A percentile compares a stretch with the other conserved stretches of the same genome.
phyloP scores from a whole-genome alignment of 2,797 vertebrate genomes.

The Labroides dimidiatus region DNA sequence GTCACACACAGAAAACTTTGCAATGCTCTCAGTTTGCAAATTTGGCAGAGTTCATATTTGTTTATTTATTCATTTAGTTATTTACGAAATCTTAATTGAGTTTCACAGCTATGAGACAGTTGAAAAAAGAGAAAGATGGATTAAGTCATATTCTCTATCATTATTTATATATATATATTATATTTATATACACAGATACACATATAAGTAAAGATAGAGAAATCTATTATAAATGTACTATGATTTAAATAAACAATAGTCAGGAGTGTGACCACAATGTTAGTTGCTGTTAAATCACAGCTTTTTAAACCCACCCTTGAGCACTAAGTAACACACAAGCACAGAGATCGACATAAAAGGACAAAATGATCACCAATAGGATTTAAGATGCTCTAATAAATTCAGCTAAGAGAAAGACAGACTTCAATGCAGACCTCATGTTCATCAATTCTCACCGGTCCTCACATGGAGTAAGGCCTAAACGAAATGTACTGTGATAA shows the following conservation, averaged over 20 bases:
- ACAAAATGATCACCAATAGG: slow-evolving; percentile 78
- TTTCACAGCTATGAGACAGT: slow-evolving; percentile 76
- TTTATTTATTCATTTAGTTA: slow-evolving; percentile 60
- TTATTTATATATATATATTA: slow-evolving; percentile 32
- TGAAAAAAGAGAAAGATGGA: slow-evolving; percentile 68
- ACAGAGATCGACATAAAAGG: slow-evolving; percentile 77
- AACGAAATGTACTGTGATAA: slow-evolving; percentile 68
- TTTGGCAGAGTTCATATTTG: slow-evolving; percentile 74
- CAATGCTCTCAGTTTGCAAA: slow-evolving; percentile 68
- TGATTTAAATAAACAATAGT: slow-evolving; percentile 77
- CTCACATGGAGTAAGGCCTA: slow-evolving; percentile 58
- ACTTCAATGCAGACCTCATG: slow-evolving; percentile 76
- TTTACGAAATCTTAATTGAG: slow-evolving; percentile 54
- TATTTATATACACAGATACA: slow-evolving; percentile 37
- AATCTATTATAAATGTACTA: slow-evolving; percentile 62
- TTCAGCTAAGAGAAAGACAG: slow-evolving; percentile 78
- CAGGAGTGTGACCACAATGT: slow-evolving; percentile 80
- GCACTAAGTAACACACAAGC: slow-evolving; percentile 80
- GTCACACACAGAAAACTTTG: slow-evolving; percentile 74
- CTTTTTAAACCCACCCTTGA: slow-evolving; percentile 72
- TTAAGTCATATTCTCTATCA: slow-evolving; percentile 48
- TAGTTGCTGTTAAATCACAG: slow-evolving; percentile 74
- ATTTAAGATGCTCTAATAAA: slow-evolving; percentile 80
- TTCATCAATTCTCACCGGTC: slow-evolving; percentile 61
- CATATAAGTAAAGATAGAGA: slow-evolving; percentile 28